Base-by-base conservation (phyloP, 1,140 invertebrate genomes). In the Aphidius ervi region DNA sequence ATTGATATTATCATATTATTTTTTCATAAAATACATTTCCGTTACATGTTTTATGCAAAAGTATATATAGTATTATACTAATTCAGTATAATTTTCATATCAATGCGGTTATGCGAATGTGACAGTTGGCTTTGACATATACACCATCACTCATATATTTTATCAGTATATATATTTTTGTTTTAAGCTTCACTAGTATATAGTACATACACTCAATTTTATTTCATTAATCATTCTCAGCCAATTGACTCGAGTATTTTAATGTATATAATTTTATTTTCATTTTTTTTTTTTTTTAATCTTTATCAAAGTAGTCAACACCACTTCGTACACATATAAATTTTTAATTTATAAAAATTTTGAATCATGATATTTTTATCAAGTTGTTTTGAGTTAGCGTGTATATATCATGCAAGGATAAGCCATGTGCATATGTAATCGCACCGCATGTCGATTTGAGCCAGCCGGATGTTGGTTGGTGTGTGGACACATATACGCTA, bases 91-190 rank as follows among this genome's bases (percentile, higher is more conserved):
- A 49, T 45, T 37, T 37, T 39, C 37, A 72, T 68, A 70, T 67
- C 57, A 58, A 59, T 63, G 64, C 16, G 16, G 68, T 70, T 70
- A 71, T 68, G 65, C 68, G 63, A 62, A 43, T 20, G 64, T 65
- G 67, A 68, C 73, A 73, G 70, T 73, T 74, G 73, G 68, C 65
- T 56, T 64, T 64, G 68, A 66, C 59, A 65, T 42, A 4, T 31
- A 31, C 23, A 31, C 23, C 23, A 16, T 16, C 16, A 31, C 23
- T 31, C 4, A 31, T 31, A 31, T 31, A 31, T 3, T 3, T 31
- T 31, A 31, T 31, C 23, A 31, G 23, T 31, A 31, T 31, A 23
- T 23, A 31, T 31, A 31, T 31, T 31, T 31, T 31, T 31, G 4
- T 31, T 31, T 31, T 4, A 31, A 31, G 23, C 23, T 31, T 31